Base-by-base conservation (phyloP, 2,797 vertebrate genomes). In the Mallotus villosus region DNA sequence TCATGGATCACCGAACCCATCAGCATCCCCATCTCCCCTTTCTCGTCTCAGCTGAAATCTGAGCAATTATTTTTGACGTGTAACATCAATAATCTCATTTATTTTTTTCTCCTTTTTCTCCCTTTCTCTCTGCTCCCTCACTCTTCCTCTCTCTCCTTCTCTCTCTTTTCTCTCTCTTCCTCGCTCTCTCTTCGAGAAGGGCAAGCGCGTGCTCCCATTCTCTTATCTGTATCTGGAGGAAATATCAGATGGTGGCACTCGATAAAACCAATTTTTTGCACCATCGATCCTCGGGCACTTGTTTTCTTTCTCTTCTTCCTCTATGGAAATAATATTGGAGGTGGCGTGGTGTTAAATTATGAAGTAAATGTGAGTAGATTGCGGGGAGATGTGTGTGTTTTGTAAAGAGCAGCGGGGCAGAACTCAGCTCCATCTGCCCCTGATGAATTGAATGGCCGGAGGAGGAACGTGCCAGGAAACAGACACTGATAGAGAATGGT, bases 41-140 rank as follows among this genome's bases (percentile, higher is more conserved):
- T 69, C 87, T 92, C 91, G 91, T 85, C 87, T 86, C 91, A 92
- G 92, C 93, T 93, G 86, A 92, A 94, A 94, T 91, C 86, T 88
- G 82, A 85, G 92, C 94, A 95, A 95, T 95, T 95, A 95, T 93
- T 95, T 97, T 92, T 91, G 94, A 95, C 94, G 92, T 92, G 90
- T 87, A 80, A 90, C 94, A 93, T 96, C 84, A 93, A 96, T 95
- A 92, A 92, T 88, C 90, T 90, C 87, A 90, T 92, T 95, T 94
- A 93, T 91, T 92, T 92, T 85, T 64, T 29, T 72, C 71, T 34
- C 67, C 2, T 41, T 12, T 12, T 12, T 12, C 37, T 12, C 63
- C 11, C 63, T 21, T 32, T 37, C 32, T 29, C 25, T 5, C 61
- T 34, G 21, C 22, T 32, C 37, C 11, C 37, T 41, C 37, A 2